phyloP scores from a whole-genome alignment of 2,797 vertebrate genomes.

The Mus caroli region DNA sequence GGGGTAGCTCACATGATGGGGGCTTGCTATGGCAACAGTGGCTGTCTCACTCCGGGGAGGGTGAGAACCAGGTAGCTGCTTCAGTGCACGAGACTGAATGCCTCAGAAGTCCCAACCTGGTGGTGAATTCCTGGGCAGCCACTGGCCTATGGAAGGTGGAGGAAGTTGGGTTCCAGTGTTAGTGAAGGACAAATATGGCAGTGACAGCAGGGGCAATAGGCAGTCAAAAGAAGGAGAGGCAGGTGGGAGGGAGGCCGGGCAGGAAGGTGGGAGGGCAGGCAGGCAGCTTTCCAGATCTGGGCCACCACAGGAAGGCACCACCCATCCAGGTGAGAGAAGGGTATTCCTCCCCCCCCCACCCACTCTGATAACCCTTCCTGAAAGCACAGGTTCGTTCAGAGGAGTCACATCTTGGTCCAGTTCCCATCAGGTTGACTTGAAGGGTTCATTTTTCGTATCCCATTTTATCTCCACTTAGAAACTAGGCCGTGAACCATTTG shows the following conservation, averaged over 20 bases:
- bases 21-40: background rate
- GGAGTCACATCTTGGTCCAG: background rate
- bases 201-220: too few relatives aligned
- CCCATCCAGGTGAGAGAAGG: background rate
- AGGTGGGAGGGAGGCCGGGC: rapidly evolving
- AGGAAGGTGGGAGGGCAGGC: too few relatives aligned
- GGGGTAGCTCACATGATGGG: background rate
- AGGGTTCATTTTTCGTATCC: background rate
- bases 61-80: background rate
- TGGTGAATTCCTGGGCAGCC: background rate
- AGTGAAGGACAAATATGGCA: background rate
- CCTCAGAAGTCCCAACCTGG: background rate
- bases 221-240: background rate
- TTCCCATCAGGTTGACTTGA: background rate
- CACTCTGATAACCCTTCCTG: background rate
- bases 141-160: background rate
- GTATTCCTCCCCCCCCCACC: too few relatives aligned
- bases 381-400: background rate
- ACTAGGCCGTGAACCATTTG: background rate
- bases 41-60: background rate
- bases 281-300: background rate
- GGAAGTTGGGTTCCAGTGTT: background rate
- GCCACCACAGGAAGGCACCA: too few relatives aligned
- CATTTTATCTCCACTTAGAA: background rate
- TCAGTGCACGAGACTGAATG: background rate